Evolutionary conservation across 1,140 invertebrate species (phyloP).

Genomic region (Aphidius ervi): DNA sequence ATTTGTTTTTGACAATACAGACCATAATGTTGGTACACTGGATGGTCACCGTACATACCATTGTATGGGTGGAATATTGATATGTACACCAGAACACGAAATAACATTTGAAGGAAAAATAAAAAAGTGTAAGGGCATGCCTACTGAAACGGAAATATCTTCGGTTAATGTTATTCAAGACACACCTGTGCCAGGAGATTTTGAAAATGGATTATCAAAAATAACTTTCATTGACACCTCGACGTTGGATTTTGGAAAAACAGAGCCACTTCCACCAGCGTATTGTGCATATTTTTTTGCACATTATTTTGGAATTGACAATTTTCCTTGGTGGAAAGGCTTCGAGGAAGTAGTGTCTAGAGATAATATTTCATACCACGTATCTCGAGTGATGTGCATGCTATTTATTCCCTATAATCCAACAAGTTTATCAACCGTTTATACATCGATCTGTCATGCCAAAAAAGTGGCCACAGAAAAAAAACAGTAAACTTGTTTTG

Average conservation of each 20-base stretch:
- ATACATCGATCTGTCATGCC: constrained; percentile 12
- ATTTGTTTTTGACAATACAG: constrained; percentile 34
- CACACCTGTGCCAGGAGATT: background rate
- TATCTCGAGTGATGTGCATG: constrained; percentile 15
- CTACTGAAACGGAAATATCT: too few relatives aligned
- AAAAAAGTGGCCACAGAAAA: background rate
- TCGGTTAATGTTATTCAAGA: background rate
- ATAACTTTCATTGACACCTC: background rate
- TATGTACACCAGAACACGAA: constrained; percentile 1
- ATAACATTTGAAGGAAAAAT: background rate
- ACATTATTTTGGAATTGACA: constrained; percentile 1
- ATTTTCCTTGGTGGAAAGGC: constrained; percentile 20
- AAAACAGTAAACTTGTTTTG: constrained; percentile 17
- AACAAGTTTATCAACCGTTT: constrained; percentile 5
- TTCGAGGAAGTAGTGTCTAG: constrained; percentile 11
- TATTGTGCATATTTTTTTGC: constrained; percentile 3
- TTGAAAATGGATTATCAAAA: background rate
- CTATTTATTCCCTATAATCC: constrained; percentile 18
- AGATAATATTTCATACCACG: constrained; percentile 2
- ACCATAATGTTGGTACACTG: constrained; percentile 17
- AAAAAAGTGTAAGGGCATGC: background rate
- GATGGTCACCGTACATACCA: constrained; percentile 29
- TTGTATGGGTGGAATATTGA: constrained; percentile 23
- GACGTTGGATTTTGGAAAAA: background rate
- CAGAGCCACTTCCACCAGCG: background rate